Percentiles rank a stretch among this genome's conserved stretches.
phyloP scores from a whole-genome alignment of 2,888 invertebrate genomes.

The Drosophila nigricruria region DNA sequence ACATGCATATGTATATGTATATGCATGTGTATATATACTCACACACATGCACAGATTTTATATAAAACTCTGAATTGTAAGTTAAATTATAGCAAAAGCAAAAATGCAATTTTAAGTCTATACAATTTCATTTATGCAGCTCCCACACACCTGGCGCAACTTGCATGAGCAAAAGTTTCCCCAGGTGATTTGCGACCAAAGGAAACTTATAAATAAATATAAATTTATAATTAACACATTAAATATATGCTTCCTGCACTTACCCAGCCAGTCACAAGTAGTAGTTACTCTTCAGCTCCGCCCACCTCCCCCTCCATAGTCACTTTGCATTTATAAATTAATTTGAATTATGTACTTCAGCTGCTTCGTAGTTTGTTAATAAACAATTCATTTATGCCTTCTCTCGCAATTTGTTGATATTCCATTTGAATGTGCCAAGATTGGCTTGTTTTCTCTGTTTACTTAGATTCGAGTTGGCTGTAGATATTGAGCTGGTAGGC shows the following conservation, averaged over 20 bases:
- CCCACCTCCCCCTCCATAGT: neutral
- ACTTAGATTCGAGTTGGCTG: neutral
- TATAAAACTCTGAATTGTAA: constrained; percentile 4
- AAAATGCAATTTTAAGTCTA: constrained; percentile 37
- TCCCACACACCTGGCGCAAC: neutral
- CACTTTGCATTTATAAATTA: neutral
- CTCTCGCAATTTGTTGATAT: neutral
- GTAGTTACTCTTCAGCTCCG: neutral
- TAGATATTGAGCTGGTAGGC: neutral
- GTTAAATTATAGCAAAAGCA: constrained; percentile 14
- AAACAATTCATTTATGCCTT: neutral
- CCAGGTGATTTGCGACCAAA: neutral
- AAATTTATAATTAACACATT: neutral
- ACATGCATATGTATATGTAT: neutral
- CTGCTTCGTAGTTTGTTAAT: neutral
- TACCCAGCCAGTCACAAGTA: neutral
- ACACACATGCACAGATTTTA: constrained; percentile 2
- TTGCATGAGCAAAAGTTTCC: neutral
- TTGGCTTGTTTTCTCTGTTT: neutral
- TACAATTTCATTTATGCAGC: constrained; percentile 35
- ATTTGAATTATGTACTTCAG: neutral
- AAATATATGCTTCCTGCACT: neutral
- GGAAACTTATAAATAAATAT: neutral
- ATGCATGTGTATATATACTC: too few species aligned
- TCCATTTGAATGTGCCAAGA: neutral